These are phyloP conservation scores for Plestiodon gilberti DNA, from an alignment of 2,113 vertebrate species.

Conservation along the genomic window DNA sequence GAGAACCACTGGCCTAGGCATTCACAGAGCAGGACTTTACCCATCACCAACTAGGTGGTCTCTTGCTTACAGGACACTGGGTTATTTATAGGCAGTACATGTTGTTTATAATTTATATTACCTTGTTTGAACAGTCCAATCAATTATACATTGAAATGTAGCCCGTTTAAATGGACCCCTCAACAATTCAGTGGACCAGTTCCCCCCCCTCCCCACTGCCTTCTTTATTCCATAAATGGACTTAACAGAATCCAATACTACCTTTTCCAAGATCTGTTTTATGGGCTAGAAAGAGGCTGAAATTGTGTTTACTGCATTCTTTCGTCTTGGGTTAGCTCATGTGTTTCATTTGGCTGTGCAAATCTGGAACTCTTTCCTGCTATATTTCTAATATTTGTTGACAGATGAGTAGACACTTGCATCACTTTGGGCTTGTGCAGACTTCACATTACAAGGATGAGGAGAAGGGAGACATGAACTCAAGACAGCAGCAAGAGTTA, in stretches of 20 bases:
- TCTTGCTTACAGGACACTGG: neutral
- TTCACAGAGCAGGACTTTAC: neutral
- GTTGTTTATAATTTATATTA: slow-evolving; percentile 16
- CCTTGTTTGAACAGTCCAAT: neutral
- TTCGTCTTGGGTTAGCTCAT: neutral
- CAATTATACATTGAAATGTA: slow-evolving; percentile 1
- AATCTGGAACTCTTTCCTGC: neutral
- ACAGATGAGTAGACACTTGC: neutral
- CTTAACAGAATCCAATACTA: neutral
- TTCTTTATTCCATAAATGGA: neutral
- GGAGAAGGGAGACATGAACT: neutral
- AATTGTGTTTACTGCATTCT: neutral
- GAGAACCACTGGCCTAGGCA: too few species aligned
- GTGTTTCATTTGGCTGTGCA: neutral
- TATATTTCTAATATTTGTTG: neutral
- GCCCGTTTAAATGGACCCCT: neutral
- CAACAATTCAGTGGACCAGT: neutral
- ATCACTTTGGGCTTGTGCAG: neutral
- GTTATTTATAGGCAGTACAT: slow-evolving; percentile 13
- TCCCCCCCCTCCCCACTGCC: neutral
- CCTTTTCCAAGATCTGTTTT: neutral
- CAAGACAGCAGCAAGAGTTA: neutral
- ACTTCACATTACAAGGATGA: neutral
- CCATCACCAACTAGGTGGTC: neutral
- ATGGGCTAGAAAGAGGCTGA: neutral